Evolutionary conservation across 2,113 vertebrate genomes (phyloP).

Genomic region (Nerophis ophidion): DNA sequence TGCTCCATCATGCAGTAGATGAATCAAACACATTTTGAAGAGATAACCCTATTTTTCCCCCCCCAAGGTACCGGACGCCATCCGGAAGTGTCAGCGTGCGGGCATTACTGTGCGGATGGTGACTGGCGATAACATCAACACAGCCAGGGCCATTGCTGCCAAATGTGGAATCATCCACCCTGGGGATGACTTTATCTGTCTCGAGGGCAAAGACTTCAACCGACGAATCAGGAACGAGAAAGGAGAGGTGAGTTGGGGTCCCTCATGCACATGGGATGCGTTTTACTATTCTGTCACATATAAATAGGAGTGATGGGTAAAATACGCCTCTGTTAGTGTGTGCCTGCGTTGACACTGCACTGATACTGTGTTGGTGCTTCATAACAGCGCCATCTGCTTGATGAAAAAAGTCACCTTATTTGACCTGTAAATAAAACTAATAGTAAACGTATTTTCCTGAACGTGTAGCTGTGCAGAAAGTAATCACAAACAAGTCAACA

Average conservation of each 20-base stretch:
- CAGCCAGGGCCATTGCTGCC: slow-evolving; percentile 82
- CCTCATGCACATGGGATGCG: too few relatives aligned
- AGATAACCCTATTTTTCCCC: background rate
- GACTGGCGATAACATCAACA: slow-evolving; percentile 88
- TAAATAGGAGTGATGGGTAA: background rate
- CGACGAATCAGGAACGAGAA: slow-evolving; percentile 87
- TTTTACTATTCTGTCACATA: background rate
- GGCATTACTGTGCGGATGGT: slow-evolving; percentile 92
- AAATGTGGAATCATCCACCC: slow-evolving; percentile 90
- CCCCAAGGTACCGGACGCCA: slow-evolving; percentile 83
- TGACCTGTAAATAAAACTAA: too few relatives aligned
- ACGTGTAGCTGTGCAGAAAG: too few relatives aligned
- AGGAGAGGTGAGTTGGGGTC: slow-evolving; percentile 74
- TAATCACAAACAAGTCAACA: too few relatives aligned
- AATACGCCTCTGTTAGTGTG: too few relatives aligned
- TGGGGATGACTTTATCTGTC: slow-evolving; percentile 84
- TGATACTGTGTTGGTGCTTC: too few relatives aligned
- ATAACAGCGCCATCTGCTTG: too few relatives aligned
- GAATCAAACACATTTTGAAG: background rate
- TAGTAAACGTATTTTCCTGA: too few relatives aligned
- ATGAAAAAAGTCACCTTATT: too few relatives aligned
- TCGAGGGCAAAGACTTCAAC: slow-evolving; percentile 90
- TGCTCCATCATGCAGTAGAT: background rate
- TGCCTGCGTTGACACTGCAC: too few relatives aligned
- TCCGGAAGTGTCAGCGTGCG: slow-evolving; percentile 85